A percentile compares a stretch with the other conserved stretches of the same genome.
Conservation (phyloP, 2,797 vertebrate species). For the Podarcis siculus region DNA sequence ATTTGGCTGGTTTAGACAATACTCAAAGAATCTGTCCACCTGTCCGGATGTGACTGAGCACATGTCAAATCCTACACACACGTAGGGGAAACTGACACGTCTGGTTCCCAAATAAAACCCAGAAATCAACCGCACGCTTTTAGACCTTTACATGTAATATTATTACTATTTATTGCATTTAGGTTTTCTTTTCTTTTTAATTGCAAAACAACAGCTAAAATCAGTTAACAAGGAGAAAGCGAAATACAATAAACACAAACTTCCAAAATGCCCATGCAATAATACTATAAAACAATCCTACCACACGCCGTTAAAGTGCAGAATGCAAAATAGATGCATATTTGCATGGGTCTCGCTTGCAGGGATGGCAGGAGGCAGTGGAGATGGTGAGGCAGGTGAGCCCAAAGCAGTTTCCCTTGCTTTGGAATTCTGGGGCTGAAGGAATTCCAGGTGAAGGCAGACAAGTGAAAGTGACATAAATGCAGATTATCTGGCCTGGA, state of each 20-base stretch:
- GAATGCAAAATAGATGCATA: background rate
- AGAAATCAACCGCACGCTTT: background rate
- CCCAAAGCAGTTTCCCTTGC: no score
- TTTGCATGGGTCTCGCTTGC: background rate
- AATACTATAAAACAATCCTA: no score
- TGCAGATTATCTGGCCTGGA: background rate
- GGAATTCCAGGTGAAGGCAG: background rate
- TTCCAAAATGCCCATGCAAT: no score
- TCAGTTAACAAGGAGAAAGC: no score
- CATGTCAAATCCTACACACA: background rate
- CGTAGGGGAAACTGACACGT: background rate
- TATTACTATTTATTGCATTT: background rate
- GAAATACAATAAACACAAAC: no score
- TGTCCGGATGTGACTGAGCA: background rate
- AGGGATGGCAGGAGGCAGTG: background rate
- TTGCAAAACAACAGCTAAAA: no score
- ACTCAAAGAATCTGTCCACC: background rate
- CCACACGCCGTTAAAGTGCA: no score
- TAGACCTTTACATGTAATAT: background rate
- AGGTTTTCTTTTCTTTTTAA: no score
- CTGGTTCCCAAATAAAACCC: background rate
- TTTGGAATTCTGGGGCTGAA: background rate
- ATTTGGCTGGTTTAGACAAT: background rate
- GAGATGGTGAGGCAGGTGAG: background rate
- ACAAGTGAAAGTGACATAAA: background rate